phyloP scores from a whole-genome alignment of 1,140 invertebrate species.

The Drosophila ercepeae region DNA sequence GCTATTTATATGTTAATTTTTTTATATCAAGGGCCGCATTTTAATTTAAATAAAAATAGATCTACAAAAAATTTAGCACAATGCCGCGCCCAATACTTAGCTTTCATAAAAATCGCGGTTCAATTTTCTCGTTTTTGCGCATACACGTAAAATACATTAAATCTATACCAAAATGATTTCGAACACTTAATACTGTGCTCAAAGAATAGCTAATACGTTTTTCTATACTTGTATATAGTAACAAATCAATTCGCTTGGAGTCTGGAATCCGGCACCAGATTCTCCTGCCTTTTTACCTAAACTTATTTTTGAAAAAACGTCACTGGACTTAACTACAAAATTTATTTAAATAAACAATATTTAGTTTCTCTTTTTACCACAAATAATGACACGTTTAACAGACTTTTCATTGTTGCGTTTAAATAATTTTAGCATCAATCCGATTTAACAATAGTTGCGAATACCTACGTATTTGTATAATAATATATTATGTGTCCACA shows the following conservation, averaged over 20 bases:
- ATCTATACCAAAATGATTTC: slow-evolving; percentile 66
- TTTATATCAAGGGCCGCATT: slow-evolving; percentile 25
- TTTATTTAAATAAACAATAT: slow-evolving; percentile 61
- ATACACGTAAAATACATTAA: slow-evolving; percentile 66
- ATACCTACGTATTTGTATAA: slow-evolving; percentile 34
- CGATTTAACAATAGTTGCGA: slow-evolving; percentile 37
- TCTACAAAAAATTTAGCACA: slow-evolving; percentile 74
- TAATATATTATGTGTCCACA: slow-evolving; percentile 32
- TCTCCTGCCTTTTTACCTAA: slow-evolving; percentile 28
- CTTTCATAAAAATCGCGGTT: slow-evolving; percentile 30
- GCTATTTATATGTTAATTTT: slow-evolving; percentile 59
- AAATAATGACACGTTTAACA: slow-evolving; percentile 79
- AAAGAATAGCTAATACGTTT: slow-evolving; percentile 64
- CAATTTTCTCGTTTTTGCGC: slow-evolving; percentile 26
- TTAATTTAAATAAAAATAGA: slow-evolving; percentile 51
- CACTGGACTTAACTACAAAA: slow-evolving; percentile 53
- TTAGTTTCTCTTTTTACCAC: slow-evolving; percentile 66
- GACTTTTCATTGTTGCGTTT: slow-evolving; percentile 71
- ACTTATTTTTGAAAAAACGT: slow-evolving; percentile 51
- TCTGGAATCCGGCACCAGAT: slow-evolving; percentile 57
- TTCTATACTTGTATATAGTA: slow-evolving; percentile 40
- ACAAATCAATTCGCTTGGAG: slow-evolving; percentile 35
- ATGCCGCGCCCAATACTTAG: slow-evolving; percentile 51
- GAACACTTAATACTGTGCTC: no score
- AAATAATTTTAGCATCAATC: slow-evolving; percentile 42